Evolutionary conservation across 1,140 invertebrate species (phyloP), one percentile per base, ranked within the genome.

Genomic region (Drosophila seguyi): DNA sequence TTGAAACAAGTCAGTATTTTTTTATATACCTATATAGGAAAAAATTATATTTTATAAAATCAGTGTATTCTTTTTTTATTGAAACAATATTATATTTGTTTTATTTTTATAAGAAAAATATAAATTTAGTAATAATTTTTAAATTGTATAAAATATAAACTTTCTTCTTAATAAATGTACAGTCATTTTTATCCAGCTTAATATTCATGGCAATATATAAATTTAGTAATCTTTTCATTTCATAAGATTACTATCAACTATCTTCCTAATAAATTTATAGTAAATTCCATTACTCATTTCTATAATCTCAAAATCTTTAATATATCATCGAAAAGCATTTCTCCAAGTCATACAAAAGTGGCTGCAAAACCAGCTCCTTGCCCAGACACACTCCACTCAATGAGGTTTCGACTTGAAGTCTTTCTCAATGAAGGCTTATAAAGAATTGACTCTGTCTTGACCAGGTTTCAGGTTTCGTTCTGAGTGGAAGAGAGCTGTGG

Each of bases 401-500:
- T 76, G 73, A 41, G 41, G 22, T 47, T 34, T 48, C 52, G 48
- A 56, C 52, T 62, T 39, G 3, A 57, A 45, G 72, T n/a, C 47
- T 58, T 76, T 67, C 62, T 76, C 44, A 74, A 74, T 74, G 68
- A 31, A 74, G 45, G 29, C 38, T 55, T 48, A 11, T 41, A 16
- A 36, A 48, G 50, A 75, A 36, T 18, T 60, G 41, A 44, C 53
- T 67, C 18, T 14, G 50, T 6, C 60, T 7, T 7, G 10, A 52
- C 44, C 63, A 66, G 66, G 65, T 72, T 53, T 53, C 42, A 44
- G 42, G 66, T 58, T 41, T 75, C 56, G 44, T 78, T 74, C 75
- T 69, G 59, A 62, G 75, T 69, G 77, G 57, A 62, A 71, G 53
- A 74, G 58, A 29, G 44, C 38, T 52, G 66, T 25, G 69, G 75